Base-by-base conservation (phyloP, 2,113 vertebrate species). In the Epinephelus moara region DNA sequence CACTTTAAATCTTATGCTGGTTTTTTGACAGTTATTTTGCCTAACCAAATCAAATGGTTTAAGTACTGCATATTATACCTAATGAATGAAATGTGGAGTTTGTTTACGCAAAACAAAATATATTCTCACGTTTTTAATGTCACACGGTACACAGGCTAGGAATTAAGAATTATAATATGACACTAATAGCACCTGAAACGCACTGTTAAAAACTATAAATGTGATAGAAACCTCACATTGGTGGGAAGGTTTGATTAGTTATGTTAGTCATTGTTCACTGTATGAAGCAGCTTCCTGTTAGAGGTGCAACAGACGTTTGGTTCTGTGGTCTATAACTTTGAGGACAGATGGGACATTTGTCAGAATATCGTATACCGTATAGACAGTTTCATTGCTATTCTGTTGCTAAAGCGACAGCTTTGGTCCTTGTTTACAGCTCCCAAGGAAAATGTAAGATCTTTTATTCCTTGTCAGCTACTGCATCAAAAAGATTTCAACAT, bases 71-170 rank as follows among this genome's bases (percentile, higher is more conserved):
- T 6, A 60, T 30, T 1, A 55, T 52, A 80, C 1, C 55, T 23
- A 47, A 11, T 12, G 18, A 57, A 50, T 67, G 3, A 85, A 70
- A 57, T 63, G 9, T 52, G 30, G 13, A 53, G 52, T 68, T 61
- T 59, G 42, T 78, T 27, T 61, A 74, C 23, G 1, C 52, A 37
- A 50, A 80, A 80, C 4, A 56, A 60, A 69, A 47, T 23, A 42
- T 66, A 19, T 56, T 66, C 72, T 47, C 11, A 27, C 1, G 3
- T 68, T 52, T 49, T 64, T 33, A 12, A 37, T 17, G 56, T 53
- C 40, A 52, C 19, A 63, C 6, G 2, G 57, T 49, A 71, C n/a
- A 79, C 30, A 27, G 23, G 27, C 15, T 6, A 40, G 8, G 12
- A 27, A 27, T 47, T 4, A 27, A 21, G 49, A 56, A 55, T 45